Percentiles rank a stretch among this genome's conserved stretches.
phyloP scores from a whole-genome alignment of 2,113 vertebrate species.

The Podiceps cristatus region DNA sequence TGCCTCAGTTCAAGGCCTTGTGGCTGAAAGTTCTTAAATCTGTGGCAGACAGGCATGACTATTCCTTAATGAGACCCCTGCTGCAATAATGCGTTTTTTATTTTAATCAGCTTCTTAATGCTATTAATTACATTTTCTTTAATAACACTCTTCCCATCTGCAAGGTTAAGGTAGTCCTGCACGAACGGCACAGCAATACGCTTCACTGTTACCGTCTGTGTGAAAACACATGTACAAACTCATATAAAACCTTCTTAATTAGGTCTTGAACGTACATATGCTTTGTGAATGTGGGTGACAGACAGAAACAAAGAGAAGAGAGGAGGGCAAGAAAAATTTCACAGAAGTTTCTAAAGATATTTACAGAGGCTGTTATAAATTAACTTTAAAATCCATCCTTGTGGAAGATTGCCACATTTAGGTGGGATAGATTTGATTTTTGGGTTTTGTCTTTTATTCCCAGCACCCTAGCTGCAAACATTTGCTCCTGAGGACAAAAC shows the following conservation, averaged over 20 bases:
- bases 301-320: conserved; percentile 16
- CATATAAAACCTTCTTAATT: conserved; percentile 37
- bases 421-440: not conserved
- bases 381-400: conserved; percentile 19
- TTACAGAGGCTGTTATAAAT: conserved; percentile 53
- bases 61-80: conserved; percentile 65
- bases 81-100: conserved; percentile 49
- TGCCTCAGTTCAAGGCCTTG: conserved; percentile 70
- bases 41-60: conserved; percentile 61
- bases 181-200: not conserved
- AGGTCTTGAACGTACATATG: conserved; percentile 13
- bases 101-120: conserved; percentile 67
- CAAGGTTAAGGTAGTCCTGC: not conserved
- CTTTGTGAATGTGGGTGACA: conserved; percentile 27
- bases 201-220: not conserved
- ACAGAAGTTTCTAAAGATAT: conserved; percentile 28
- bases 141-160: conserved; percentile 32
- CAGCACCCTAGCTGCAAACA: not conserved
- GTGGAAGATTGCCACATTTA: not conserved
- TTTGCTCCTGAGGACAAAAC: not conserved
- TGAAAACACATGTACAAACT: conserved; percentile 57
- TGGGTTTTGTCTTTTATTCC: not conserved
- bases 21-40: conserved; percentile 73
- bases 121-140: conserved; percentile 59
- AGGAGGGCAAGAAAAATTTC: conserved; percentile 6